Evolutionary conservation across 2,797 vertebrate species (phyloP).

Genomic region (Malacoctenus gilli): DNA sequence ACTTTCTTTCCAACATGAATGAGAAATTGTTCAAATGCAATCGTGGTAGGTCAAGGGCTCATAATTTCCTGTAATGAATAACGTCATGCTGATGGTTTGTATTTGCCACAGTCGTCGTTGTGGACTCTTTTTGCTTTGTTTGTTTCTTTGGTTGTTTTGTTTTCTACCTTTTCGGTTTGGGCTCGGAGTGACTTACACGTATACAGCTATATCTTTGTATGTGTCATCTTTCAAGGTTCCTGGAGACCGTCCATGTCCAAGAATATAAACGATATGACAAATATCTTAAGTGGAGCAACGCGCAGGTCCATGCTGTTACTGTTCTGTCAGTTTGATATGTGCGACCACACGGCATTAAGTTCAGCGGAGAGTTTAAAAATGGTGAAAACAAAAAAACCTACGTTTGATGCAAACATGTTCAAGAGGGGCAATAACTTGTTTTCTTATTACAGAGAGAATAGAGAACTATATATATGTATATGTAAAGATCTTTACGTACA

Average conservation of each 20-base stretch:
- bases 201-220: conserved; percentile 72
- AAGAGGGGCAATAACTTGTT: conserved; percentile 85
- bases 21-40: conserved; percentile 71
- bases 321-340: conserved; percentile 77
- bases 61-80: conserved; percentile 71
- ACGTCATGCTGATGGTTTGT: conserved; percentile 65
- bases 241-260: conserved; percentile 69
- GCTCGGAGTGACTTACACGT: conserved; percentile 62
- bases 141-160: no score
- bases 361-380: conserved; percentile 67
- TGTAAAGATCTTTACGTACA: conserved; percentile 75
- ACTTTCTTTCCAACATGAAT: conserved; percentile 46
- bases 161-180: conserved; percentile 60
- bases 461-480: conserved; percentile 69
- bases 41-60: conserved; percentile 81
- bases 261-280: conserved; percentile 69
- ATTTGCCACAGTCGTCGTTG: conserved; percentile 69
- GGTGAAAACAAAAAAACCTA: conserved; percentile 70
- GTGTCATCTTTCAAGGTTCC: conserved; percentile 74
- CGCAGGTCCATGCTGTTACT: conserved; percentile 73
- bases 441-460: conserved; percentile 78
- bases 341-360: conserved; percentile 77
- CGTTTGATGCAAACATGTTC: conserved; percentile 76
- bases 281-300: conserved; percentile 71
- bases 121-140: no score